Evolutionary conservation across 2,888 invertebrate genomes (phyloP).

Genomic region (Andrena praecox): DNA sequence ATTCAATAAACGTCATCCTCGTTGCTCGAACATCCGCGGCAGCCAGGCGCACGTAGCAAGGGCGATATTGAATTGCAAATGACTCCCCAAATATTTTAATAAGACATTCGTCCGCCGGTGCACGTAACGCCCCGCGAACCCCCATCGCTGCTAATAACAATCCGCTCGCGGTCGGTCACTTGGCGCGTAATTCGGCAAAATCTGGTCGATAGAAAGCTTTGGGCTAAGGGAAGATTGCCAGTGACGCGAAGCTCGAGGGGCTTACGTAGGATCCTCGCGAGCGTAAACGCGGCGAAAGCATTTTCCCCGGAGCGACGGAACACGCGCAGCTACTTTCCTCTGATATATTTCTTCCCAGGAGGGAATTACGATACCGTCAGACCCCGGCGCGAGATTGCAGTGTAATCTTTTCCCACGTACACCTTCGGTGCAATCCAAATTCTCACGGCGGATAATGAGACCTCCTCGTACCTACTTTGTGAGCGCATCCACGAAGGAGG

Average conservation of each 20-base stretch:
- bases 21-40: slow-evolving; percentile 4
- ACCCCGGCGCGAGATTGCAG: slow-evolving; percentile 34
- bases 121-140: slow-evolving; percentile 7
- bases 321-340: not conserved
- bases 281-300: not conserved
- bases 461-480: slow-evolving; percentile 41
- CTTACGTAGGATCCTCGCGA: not conserved
- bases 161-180: slow-evolving; percentile 3
- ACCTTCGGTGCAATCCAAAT: slow-evolving; percentile 37
- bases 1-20: slow-evolving; percentile 14
- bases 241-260: not conserved
- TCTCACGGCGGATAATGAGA: slow-evolving; percentile 49
- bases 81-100: slow-evolving; percentile 45
- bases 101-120: slow-evolving; percentile 13
- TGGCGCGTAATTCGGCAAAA: slow-evolving; percentile 33
- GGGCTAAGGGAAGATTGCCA: slow-evolving; percentile 16
- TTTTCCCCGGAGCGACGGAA: not conserved
- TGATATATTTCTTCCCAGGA: not conserved
- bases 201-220: slow-evolving; percentile 16
- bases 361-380: slow-evolving; percentile 18
- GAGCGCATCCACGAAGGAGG: slow-evolving; percentile 45
- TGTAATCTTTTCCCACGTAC: slow-evolving; percentile 48
- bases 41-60: not conserved
- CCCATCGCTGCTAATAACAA: slow-evolving; percentile 38
- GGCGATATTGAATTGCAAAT: slow-evolving; percentile 36